phyloP scores from a whole-genome alignment of 1,140 invertebrate species.

The Lepeophtheirus salmonis region DNA sequence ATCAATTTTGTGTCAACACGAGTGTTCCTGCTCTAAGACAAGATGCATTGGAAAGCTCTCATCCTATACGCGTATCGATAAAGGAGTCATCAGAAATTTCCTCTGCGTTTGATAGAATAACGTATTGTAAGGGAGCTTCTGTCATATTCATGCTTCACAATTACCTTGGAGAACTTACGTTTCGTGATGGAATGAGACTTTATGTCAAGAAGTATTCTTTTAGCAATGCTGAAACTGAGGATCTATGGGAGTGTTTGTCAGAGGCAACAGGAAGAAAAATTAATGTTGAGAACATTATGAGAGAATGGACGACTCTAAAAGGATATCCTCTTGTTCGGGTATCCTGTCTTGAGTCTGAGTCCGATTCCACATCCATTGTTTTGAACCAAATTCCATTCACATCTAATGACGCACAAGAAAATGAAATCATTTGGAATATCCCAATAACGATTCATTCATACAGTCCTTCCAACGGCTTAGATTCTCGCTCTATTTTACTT shows the following conservation, averaged over 20 bases:
- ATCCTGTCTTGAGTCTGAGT: background rate
- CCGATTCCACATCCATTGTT: background rate
- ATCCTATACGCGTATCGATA: slow-evolving; percentile 27
- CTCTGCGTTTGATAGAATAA: slow-evolving; percentile 33
- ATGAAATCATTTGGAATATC: background rate
- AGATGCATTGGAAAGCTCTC: slow-evolving; percentile 20
- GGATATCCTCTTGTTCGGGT: slow-evolving; percentile 32
- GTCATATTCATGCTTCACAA: slow-evolving; percentile 26
- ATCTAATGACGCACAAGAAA: background rate
- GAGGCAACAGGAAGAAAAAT: slow-evolving; percentile 65
- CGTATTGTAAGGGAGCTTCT: slow-evolving; percentile 33
- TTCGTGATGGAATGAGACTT: slow-evolving; percentile 78
- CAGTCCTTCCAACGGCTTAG: background rate
- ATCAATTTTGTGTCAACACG: slow-evolving; percentile 9
- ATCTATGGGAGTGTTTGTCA: slow-evolving; percentile 76
- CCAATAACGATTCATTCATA: background rate
- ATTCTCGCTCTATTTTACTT: slow-evolving; percentile 27
- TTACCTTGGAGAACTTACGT: slow-evolving; percentile 28
- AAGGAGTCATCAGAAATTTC: slow-evolving; percentile 29
- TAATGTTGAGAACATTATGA: slow-evolving; percentile 70
- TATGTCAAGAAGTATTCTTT: slow-evolving; percentile 78
- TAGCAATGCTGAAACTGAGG: slow-evolving; percentile 75
- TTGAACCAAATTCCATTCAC: background rate
- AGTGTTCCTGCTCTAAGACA: background rate
- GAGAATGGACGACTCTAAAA: slow-evolving; percentile 38